phyloP scores from a whole-genome alignment of 2,113 vertebrate species.

The Sebastes schlegelii region DNA sequence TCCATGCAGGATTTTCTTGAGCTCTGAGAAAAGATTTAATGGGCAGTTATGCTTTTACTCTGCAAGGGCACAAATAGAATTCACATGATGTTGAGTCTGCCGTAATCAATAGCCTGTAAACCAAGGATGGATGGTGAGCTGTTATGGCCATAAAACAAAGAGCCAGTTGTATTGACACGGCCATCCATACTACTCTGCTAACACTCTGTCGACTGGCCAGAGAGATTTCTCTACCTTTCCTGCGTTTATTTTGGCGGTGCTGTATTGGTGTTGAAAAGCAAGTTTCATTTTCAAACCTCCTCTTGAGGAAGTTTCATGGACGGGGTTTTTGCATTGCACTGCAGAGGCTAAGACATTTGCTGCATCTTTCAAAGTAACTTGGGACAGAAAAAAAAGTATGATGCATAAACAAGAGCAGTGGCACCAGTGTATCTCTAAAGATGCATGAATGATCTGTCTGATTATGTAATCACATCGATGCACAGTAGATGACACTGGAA shows the following conservation, averaged over 20 bases:
- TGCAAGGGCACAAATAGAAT: slow-evolving; percentile 66
- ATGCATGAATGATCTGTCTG: not conserved
- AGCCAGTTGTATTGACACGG: slow-evolving; percentile 77
- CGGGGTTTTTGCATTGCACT: not conserved
- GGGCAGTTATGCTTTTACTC: slow-evolving; percentile 54
- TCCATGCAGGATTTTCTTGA: not conserved
- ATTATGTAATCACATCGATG: not conserved
- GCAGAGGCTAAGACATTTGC: not conserved
- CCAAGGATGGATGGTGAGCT: slow-evolving; percentile 76
- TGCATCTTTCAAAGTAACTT: slow-evolving; percentile 11
- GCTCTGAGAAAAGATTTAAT: slow-evolving; percentile 46
- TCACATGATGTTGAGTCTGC: slow-evolving; percentile 72
- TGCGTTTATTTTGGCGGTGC: slow-evolving; percentile 28
- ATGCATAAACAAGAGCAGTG: not conserved
- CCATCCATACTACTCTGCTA: slow-evolving; percentile 74
- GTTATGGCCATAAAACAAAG: slow-evolving; percentile 80
- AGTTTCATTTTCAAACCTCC: slow-evolving; percentile 20
- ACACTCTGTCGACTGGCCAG: slow-evolving; percentile 47
- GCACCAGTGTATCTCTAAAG: not conserved
- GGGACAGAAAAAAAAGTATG: not conserved
- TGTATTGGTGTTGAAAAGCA: slow-evolving; percentile 26
- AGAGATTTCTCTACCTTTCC: slow-evolving; percentile 29
- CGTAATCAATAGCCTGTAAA: slow-evolving; percentile 78
- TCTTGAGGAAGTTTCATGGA: not conserved
- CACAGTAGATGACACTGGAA: not conserved